Conservation (phyloP, 2,113 vertebrate genomes). For the Promerops cafer region DNA sequence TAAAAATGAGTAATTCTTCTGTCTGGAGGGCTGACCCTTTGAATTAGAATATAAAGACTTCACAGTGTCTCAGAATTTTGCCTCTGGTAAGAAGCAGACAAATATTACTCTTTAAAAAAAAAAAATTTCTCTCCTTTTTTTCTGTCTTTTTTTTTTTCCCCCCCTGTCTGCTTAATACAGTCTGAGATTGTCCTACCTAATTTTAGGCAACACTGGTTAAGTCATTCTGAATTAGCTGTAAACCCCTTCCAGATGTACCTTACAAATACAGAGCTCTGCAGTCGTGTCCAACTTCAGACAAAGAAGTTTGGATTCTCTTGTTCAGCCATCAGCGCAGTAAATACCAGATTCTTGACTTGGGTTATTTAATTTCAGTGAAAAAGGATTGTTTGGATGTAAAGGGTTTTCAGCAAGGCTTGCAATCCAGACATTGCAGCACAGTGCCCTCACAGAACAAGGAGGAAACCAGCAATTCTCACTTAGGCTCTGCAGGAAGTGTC, state of each 20-base stretch:
- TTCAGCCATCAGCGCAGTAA: not conserved
- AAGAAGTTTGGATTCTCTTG: not conserved
- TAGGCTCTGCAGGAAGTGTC: not conserved
- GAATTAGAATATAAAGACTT: not conserved
- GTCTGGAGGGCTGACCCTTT: not conserved
- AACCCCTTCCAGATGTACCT: not conserved
- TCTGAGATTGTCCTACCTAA: not conserved
- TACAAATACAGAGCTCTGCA: not conserved
- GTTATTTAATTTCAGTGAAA: not conserved
- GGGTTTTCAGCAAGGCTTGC: not conserved
- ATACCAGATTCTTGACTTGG: not conserved
- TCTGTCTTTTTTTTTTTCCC: fast-evolving
- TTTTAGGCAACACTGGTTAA: not conserved
- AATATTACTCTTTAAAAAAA: no score
- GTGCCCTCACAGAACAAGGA: not conserved
- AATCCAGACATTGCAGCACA: not conserved
- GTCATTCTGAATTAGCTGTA: not conserved
- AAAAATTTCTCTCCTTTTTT: not conserved
- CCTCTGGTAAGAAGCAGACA: not conserved
- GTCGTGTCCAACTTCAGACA: not conserved
- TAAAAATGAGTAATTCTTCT: not conserved
- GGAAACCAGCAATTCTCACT: not conserved
- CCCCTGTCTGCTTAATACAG: not conserved
- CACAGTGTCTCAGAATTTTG: not conserved
- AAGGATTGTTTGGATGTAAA: not conserved